A percentile compares a stretch with the other conserved stretches of the same genome.
Evolutionary conservation across 2,797 vertebrate species (phyloP).

Genomic region (Ataeniobius toweri): DNA sequence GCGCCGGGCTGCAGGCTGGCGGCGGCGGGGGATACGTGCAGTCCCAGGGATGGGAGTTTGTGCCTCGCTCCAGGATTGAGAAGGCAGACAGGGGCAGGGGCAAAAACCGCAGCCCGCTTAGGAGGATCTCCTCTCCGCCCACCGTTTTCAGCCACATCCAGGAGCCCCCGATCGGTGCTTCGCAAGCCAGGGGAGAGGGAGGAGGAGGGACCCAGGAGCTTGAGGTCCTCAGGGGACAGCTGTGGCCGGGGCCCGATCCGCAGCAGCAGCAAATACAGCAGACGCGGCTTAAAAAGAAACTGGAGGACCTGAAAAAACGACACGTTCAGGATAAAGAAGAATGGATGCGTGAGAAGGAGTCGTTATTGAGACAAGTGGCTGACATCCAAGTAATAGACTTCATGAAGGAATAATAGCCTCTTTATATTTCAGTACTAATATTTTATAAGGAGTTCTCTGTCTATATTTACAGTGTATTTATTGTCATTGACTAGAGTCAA

Average conservation of each 20-base stretch:
- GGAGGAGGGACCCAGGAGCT: slow-evolving; percentile 42
- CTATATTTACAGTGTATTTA: not conserved
- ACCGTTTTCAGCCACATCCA: slow-evolving; percentile 67
- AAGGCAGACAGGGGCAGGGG: slow-evolving; percentile 47
- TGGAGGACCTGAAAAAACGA: slow-evolving; percentile 75
- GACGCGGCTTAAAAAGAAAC: slow-evolving; percentile 75
- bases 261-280: slow-evolving; percentile 65
- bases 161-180: slow-evolving; percentile 55
- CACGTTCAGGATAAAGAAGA: slow-evolving; percentile 77
- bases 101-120: slow-evolving; percentile 68
- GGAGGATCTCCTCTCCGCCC: slow-evolving; percentile 73
- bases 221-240: slow-evolving; percentile 62
- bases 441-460: not conserved
- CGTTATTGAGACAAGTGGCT: slow-evolving; percentile 81
- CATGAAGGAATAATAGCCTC: slow-evolving; percentile 1
- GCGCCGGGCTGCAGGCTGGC: slow-evolving; percentile 53
- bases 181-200: slow-evolving; percentile 50
- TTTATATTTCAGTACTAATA: not conserved
- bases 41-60: slow-evolving; percentile 77
- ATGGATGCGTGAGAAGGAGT: slow-evolving; percentile 81
- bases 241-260: slow-evolving; percentile 60
- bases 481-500: not conserved
- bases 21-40: slow-evolving; percentile 60
- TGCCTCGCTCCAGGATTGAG: slow-evolving; percentile 68
- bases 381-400: slow-evolving; percentile 79